Conservation (phyloP, 2,113 vertebrate species). For the Oxygymnocypris stewartii region DNA sequence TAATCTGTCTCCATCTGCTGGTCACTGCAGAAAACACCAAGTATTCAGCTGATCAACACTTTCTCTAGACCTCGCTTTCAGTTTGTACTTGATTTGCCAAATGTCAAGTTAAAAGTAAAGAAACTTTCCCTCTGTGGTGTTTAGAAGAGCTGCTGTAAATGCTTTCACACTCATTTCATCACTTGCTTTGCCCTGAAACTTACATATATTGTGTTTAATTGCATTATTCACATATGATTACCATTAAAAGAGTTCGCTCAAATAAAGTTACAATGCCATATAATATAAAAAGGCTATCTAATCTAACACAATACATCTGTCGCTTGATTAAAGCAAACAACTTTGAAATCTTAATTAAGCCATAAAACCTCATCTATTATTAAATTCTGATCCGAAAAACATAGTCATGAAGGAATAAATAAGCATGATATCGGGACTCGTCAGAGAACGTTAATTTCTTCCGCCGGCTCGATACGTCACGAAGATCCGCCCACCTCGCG, state of each 20-base stretch:
- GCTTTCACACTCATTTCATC: too few relatives aligned
- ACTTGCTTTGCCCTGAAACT: neutral
- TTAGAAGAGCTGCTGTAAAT: too few relatives aligned
- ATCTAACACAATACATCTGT: neutral
- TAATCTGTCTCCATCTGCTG: conserved; percentile 3
- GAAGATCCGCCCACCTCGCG: neutral
- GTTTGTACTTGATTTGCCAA: too few relatives aligned
- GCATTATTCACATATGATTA: neutral
- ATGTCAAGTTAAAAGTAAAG: too few relatives aligned
- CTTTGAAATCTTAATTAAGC: neutral
- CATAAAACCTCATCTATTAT: neutral
- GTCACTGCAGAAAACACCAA: neutral
- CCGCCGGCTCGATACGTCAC: neutral
- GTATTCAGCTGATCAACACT: neutral
- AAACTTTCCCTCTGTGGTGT: too few relatives aligned
- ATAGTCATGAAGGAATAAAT: neutral
- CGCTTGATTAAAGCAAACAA: neutral
- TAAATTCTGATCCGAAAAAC: neutral
- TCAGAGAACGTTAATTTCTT: neutral
- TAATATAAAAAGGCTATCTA: neutral
- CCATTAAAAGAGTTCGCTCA: neutral
- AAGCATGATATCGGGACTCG: neutral
- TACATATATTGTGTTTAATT: too few relatives aligned
- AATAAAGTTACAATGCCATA: too few relatives aligned
- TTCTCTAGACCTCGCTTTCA: neutral